Evolutionary conservation across 1,140 invertebrate genomes (phyloP), one percentile per base, ranked within the genome.

Genomic region (Caenorhabditis tropicalis): DNA sequence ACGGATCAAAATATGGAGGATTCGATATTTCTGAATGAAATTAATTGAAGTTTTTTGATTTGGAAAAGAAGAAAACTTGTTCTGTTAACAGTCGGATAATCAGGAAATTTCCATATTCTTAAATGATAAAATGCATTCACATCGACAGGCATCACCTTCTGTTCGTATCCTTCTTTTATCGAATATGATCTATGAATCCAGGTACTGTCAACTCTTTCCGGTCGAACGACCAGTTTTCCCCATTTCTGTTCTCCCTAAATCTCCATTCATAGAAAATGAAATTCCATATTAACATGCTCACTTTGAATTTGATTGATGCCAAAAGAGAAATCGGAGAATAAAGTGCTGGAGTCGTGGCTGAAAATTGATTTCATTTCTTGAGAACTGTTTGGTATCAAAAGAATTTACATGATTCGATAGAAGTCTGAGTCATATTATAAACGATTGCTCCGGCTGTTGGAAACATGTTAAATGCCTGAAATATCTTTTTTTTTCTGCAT

Each of bases 341-440:
- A 2, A 33, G 19, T 0, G 21, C 43, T 15, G 83, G 83, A 33
- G 51, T 51, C 15, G 16, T 82, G 16, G 56, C 58, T 80, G 48
- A 53, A 84, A 81, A 16, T 80, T 15, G 79, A 43, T 39, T 53
- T 19, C 10, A 19, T 49, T 48, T 27, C 19, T 36, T n/a, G 3
- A 7, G 10, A 9, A 27, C 33, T 46, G 1, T 79, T 79, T 19
- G 16, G 4, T 39, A 27, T 21, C 9, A 27, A 27, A 27, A 10
- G 6, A 53, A 58, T 48, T 53, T 15, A 53, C 58, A 79, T 31
- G 83, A 49, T 21, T 43, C 48, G 2, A 84, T 48, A 1, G 31
- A 43, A 43, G 74, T 81, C 21, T 84, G 83, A 31, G 70, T 84
- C 83, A 84, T 84, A 80, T 84, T 84, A 24, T 84, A 84, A 24